These are phyloP conservation scores for Ephydatia muelleri DNA, from an alignment of 37 sponge, comb jelly and placozoan genomes.

Conservation along the genomic window DNA sequence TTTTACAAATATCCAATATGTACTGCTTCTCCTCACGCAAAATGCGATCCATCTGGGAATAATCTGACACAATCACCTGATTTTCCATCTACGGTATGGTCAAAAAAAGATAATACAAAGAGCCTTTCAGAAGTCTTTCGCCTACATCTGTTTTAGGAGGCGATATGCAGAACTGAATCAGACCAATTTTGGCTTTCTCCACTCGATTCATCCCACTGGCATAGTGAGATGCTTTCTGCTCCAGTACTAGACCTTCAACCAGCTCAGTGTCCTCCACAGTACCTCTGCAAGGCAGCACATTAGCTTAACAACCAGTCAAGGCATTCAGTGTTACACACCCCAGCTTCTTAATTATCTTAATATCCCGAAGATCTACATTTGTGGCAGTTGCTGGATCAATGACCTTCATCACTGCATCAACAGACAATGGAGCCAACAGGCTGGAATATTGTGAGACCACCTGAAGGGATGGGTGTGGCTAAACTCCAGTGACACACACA, in stretches of 20 bases:
- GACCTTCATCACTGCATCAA: conserved; percentile 94
- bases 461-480: conserved; percentile 11
- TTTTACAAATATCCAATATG: conserved; percentile 97
- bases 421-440: conserved; percentile 91
- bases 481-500: neutral
- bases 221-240: conserved; percentile 88
- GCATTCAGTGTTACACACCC: conserved; percentile 41
- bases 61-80: conserved; percentile 97
- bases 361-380: conserved; percentile 96
- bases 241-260: conserved; percentile 98
- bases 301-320: neutral
- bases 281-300: conserved; percentile 58
- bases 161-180: conserved; percentile 99
- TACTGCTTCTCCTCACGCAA: conserved; percentile 96
- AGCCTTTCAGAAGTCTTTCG: neutral
- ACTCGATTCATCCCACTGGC: conserved; percentile 87
- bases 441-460: conserved; percentile 97
- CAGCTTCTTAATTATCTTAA: conserved; percentile 85
- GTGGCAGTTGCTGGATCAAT: conserved; percentile 89
- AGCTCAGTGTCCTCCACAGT: conserved; percentile 99
- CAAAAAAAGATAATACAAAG: conserved; percentile 5
- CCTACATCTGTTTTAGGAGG: conserved; percentile 98
- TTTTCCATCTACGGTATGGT: conserved; percentile 90
- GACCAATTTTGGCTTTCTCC: conserved; percentile 98
- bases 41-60: conserved; percentile 99